Conservation (phyloP, 2,113 vertebrate species). For the Equus quagga region DNA sequence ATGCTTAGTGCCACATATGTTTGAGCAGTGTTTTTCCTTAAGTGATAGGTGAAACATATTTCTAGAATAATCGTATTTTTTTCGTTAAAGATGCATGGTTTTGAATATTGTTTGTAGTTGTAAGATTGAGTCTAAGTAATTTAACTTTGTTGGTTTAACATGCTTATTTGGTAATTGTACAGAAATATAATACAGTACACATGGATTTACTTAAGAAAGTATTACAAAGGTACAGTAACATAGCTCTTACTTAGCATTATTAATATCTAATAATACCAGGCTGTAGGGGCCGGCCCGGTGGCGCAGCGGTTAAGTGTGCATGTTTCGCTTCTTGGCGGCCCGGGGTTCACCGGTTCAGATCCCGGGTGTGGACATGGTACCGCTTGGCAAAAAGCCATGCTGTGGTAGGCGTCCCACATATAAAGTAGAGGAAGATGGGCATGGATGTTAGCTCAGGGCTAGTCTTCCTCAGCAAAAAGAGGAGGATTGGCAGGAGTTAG, state of each 20-base stretch:
- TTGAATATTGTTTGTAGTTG: not conserved
- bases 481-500: too few species aligned
- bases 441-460: too few species aligned
- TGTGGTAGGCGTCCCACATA: too few species aligned
- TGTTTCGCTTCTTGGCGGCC: too few species aligned
- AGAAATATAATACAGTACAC: not conserved
- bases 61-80: not conserved
- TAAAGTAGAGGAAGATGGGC: too few species aligned
- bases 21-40: not conserved
- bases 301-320: too few species aligned
- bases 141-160: constrained; percentile 26
- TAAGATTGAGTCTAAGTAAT: not conserved
- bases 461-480: too few species aligned
- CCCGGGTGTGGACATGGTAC: too few species aligned
- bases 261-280: not conserved
- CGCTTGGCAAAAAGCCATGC: too few species aligned
- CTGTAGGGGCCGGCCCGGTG: not conserved
- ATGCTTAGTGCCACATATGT: not conserved
- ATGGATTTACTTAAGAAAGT: not conserved
- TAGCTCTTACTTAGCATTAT: not conserved
- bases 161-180: not conserved
- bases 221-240: not conserved
- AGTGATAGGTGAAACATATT: not conserved
- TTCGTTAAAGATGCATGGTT: constrained; percentile 37
- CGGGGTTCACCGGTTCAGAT: too few species aligned